Base-by-base conservation (phyloP, 2,113 vertebrate species). In the Pangasianodon gigas region DNA sequence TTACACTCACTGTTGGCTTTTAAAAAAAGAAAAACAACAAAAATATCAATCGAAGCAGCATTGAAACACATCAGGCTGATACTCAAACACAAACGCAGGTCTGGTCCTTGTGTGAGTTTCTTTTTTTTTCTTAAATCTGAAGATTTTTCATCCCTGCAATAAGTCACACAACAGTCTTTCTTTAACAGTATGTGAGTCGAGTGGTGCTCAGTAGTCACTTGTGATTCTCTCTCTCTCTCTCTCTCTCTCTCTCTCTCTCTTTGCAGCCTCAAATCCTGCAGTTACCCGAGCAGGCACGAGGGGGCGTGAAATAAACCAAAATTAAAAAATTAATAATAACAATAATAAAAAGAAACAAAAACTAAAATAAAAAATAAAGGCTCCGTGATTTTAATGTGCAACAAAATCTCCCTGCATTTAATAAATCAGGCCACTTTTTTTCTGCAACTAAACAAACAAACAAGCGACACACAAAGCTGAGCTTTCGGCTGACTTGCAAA, bases 11-110 rank as follows among this genome's bases (percentile, higher is more conserved):
- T 94, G 93, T 95, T 95, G 95, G 96, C 95, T 95, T 95, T 94
- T 90, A 93, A 85, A 90, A 77, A 84, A 75, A 74, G 86, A 87
- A 84, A 54, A 75, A 81, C 32, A 87, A 92, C 93, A 93, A 93
- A 87, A 93, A 91, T 44, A 91, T 93, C 95, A 91, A 95, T 91
- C 95, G 95, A 96, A 98, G 97, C 97, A 97, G 97, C 97, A 97
- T 97, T 94, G 95, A 93, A 96, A 95, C 93, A 95, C 91, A 94
- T 96, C 95, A 93, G 96, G 93, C 96, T 96, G 96, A 94, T 94
- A 95, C 79, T 95, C 96, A 96, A 96, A 96, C 96, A 93, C 91
- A 94, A 94, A 96, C 92, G 95, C 94, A 90, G 93, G 94, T 94
- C 92, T 91, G 90, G 93, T 92, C 83, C 84, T 13, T 29, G 24